Conservation (phyloP, 2,113 vertebrate genomes). For the Ornithorhynchus anatinus region DNA sequence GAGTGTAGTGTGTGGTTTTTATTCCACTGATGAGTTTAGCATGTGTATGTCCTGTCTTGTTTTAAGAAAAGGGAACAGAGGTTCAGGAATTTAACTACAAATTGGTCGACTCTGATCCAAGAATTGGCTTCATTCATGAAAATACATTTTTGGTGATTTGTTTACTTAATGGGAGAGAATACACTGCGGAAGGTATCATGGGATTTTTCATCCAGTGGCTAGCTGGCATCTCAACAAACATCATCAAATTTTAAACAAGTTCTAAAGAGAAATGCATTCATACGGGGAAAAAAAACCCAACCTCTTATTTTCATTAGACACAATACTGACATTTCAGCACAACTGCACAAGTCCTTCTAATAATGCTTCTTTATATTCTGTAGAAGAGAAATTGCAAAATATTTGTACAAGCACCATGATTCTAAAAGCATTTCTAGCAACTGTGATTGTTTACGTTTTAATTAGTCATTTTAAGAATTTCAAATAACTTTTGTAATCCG, state of each 20-base stretch:
- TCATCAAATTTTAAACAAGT: constrained; percentile 52
- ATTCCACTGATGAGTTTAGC: no score
- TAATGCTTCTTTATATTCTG: constrained; percentile 17
- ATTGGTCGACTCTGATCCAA: no score
- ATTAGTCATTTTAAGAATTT: not conserved
- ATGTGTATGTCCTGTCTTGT: no score
- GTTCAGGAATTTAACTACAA: no score
- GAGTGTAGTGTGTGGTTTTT: no score
- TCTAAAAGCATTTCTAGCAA: not conserved
- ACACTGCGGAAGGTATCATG: not conserved
- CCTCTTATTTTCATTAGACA: constrained; percentile 19
- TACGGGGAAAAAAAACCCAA: constrained; percentile 28
- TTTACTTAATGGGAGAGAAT: not conserved
- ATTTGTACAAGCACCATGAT: constrained; percentile 7
- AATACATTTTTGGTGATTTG: no score
- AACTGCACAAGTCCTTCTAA: constrained; percentile 17
- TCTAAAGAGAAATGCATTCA: constrained; percentile 36
- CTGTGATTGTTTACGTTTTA: constrained; percentile 19
- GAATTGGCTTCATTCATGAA: no score
- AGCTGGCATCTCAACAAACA: constrained; percentile 13
- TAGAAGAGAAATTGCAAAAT: constrained; percentile 29
- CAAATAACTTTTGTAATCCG: not conserved
- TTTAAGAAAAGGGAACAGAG: no score
- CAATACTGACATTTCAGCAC: constrained; percentile 32
- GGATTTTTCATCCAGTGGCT: not conserved